Base-by-base conservation (phyloP, 1,140 invertebrate genomes). In the Schlechtendalia chinensis region DNA sequence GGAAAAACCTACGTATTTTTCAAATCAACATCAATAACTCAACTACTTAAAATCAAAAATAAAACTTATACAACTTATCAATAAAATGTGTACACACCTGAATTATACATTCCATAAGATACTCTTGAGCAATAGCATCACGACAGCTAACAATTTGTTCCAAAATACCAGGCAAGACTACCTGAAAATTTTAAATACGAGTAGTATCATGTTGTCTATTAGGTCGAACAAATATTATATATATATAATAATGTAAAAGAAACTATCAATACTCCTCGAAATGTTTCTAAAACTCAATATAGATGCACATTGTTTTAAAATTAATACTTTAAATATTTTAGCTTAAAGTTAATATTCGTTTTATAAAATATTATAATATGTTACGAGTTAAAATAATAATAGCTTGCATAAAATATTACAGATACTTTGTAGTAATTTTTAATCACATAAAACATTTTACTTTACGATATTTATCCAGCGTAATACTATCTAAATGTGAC, bases 101-200 rank as follows among this genome's bases (percentile, higher is more conserved):
- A 87, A 99, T 99, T 80, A 99, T 96, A 86, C 98, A 99, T 86
- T 99, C 98, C 97, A 99, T 99, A 11, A 99, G 89, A 88, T 99
- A 99, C 88, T 99, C 97, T 87, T 99, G 98, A 4, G 98, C 97
- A 82, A 99, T 99, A 4, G 97, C 93, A 88, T 99, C 98, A 83
- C 95, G 88, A 86, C 98, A 99, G 85, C 96, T 98, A 14, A 99
- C 97, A 32, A 96, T 95, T 88, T 98, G 97, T 85, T 98, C 96
- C 84, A 98, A 87, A 84, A 97, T 95, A 10, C 94, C 95, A 17
- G 96, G 95, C 63, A 97, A 86, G 80, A 98, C 94, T 24, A 92
- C 87, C 89, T 91, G 8, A 67, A 81, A 54, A 50, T 67, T 19
- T n/a, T n/a, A 47, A 45, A 45, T 5, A 45, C n/a, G n/a, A n/a